Conservation (phyloP, 2,113 vertebrate genomes). For the Sinocyclocheilus rhinocerous region DNA sequence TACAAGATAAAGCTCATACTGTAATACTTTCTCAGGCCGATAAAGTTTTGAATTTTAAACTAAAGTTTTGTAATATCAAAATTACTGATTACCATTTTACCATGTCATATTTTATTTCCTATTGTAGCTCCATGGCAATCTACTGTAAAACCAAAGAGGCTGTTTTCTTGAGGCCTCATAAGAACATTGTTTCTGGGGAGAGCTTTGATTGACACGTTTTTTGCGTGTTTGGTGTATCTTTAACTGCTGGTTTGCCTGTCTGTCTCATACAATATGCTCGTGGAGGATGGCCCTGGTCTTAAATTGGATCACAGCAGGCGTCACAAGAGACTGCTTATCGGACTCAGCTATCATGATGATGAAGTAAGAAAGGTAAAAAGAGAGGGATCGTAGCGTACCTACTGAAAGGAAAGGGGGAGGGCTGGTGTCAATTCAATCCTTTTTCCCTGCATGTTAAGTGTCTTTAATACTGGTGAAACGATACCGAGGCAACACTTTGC, state of each 20-base stretch:
- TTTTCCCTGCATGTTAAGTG: conserved; percentile 62
- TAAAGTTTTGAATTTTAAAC: too few species aligned
- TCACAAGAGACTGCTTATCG: conserved; percentile 47
- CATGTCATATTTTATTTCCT: too few species aligned
- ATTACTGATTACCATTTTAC: not conserved
- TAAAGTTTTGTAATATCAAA: not conserved
- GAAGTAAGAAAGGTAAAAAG: conserved; percentile 64
- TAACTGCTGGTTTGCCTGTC: not conserved
- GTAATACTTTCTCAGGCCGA: too few species aligned
- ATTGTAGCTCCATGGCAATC: not conserved
- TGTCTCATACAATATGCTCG: conserved; percentile 19
- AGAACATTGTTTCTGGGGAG: not conserved
- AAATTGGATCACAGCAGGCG: conserved; percentile 17
- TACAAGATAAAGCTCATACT: too few species aligned
- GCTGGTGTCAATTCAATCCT: conserved; percentile 67
- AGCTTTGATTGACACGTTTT: conserved; percentile 7
- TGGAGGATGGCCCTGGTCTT: conserved; percentile 27
- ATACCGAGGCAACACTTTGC: conserved; percentile 62
- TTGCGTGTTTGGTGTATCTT: conserved; percentile 10
- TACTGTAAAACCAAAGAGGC: not conserved
- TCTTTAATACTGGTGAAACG: conserved; percentile 67
- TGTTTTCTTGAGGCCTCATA: not conserved
- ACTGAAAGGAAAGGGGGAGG: conserved; percentile 60
- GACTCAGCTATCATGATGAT: conserved; percentile 47
- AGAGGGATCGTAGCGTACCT: conserved; percentile 51